Evolutionary conservation across 2,113 vertebrate genomes (phyloP).

Genomic region (Stercorarius parasiticus): DNA sequence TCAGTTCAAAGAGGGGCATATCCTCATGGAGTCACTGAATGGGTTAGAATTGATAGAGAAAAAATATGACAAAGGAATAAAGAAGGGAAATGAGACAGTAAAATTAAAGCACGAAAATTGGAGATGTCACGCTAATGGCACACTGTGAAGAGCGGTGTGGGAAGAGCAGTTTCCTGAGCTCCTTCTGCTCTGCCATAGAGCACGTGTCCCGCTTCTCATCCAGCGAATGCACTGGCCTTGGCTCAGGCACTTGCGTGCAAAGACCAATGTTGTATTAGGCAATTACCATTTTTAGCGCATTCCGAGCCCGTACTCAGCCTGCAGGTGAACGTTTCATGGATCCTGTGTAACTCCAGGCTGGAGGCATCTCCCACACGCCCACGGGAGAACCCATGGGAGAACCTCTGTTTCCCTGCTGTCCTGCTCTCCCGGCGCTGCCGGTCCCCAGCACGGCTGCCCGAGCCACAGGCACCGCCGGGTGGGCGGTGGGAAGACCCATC

Average conservation of each 20-base stretch:
- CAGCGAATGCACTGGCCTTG: rapidly evolving
- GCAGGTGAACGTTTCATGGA: rapidly evolving
- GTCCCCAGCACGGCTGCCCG: background rate
- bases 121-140: background rate
- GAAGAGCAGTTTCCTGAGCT: background rate
- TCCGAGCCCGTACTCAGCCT: rapidly evolving
- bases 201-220: rapidly evolving
- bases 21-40: rapidly evolving
- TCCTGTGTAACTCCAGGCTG: background rate
- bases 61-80: background rate
- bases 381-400: rapidly evolving
- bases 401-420: rapidly evolving
- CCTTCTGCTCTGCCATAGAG: rapidly evolving
- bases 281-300: rapidly evolving
- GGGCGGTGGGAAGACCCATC: rapidly evolving
- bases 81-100: background rate
- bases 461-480: background rate
- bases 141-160: rapidly evolving
- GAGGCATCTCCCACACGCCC: rapidly evolving
- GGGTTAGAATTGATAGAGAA: background rate
- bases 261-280: rapidly evolving
- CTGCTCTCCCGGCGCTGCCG: background rate
- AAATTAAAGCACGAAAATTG: background rate
- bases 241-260: background rate
- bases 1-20: background rate